Base-by-base conservation (phyloP, 2,888 invertebrate genomes). In the Meteorus cinctellus region DNA sequence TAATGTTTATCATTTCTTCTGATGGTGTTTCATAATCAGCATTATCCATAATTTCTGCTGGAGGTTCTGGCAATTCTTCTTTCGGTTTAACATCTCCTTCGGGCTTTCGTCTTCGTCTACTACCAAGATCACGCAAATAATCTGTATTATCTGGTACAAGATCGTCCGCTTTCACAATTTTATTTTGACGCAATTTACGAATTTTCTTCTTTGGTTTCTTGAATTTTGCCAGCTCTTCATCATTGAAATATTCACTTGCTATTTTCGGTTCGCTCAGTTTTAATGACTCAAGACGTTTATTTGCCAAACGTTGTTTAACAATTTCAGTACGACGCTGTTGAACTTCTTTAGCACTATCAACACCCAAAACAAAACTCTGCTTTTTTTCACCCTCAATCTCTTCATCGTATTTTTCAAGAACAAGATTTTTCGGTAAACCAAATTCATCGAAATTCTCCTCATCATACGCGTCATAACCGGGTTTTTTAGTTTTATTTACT, bases 381-480 rank as follows among this genome's bases (percentile, higher is more conserved):
- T 91, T 92, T 82, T 93, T 94, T 72, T 91, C 92, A 0, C 95
- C 95, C 72, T 95, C 94, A 75, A 98, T 95, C 90, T 98, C 98
- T 86, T 98, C 98, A 89, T 99, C 98, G 88, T 99, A 99, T 91
- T 99, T 98, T 82, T 94, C 92, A 31, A 99, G 92, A 68, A 99
- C 91, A 14, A 93, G 92, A 81, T 92, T 91, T 80, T 90, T 90
- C 2, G 93, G 92, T 77, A 94, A 92, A 4, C 94, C 93, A 76
- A 92, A 92, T 74, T 94, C 93, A 85, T 95, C 94, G 77, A 93
- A 91, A 81, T 94, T 93, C 65, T 94, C 95, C 81, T 96, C 96
- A 81, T 97, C 97, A 88, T 95, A 95, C 51, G 95, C 95, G 85
- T 96, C 96, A 89, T 98, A 98, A 1, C 95, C 94, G 2, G 94